Base-by-base conservation (phyloP, 2,888 invertebrate genomes). In the Ypsolopha sequella region DNA sequence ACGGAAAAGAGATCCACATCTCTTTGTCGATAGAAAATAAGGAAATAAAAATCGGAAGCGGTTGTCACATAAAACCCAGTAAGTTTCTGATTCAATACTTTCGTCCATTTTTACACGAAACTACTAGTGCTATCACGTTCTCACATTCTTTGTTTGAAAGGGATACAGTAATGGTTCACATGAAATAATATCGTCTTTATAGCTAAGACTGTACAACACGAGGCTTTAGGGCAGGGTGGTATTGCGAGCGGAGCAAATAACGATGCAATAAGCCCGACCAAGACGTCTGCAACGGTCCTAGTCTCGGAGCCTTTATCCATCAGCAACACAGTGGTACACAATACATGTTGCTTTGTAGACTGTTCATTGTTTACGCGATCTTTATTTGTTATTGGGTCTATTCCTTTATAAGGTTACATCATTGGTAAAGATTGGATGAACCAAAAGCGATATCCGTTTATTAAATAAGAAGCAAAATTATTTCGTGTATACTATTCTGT, bases 191-290 rank as follows among this genome's bases (percentile, higher is more conserved):
- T n/a, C 6, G 45, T 13, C 9, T n/a, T 7, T 45, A 6, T 8
- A 45, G 6, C 34, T 2, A 33, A 7, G 24, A 9, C 6, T 11
- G 47, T 8, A 47, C 13, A 14, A 13, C 13, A 36, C 36, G 7
- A 36, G 61, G 68, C 65, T 65, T 70, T 66, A 67, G 66, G 71
- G 62, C 64, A 61, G 58, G 63, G 59, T 61, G 60, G 75, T 78
- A 76, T 80, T 79, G 80, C 73, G 68, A 63, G 63, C 54, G 62
- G 66, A 68, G 74, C 76, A 80, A 81, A 81, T 77, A 82, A 65
- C 75, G 74, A 76, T 75, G 80, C 80, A 82, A 82, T 81, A 82
- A 80, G 78, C 73, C 70, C 66, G 68, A 61, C 65, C 68, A 68
- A 78, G 75, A 71, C 73, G 73, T 63, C 65, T 68, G 66, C 69